These are phyloP conservation scores for Troglohyphantes excavatus DNA, from an alignment of 2,888 invertebrate species.

Conservation along the genomic window DNA sequence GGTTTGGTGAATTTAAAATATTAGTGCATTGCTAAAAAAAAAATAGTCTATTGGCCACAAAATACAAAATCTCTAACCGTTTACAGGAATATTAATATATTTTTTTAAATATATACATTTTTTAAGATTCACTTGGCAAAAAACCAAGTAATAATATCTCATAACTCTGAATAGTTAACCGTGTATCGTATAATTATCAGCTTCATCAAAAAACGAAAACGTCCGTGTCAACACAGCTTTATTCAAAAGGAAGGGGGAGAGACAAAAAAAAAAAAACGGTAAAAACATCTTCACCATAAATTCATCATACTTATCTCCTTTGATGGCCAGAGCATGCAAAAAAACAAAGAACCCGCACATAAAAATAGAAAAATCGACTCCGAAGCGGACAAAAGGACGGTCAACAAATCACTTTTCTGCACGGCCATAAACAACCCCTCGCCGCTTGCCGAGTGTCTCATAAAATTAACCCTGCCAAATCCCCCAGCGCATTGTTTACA, in stretches of 20 bases:
- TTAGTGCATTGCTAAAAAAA: no score
- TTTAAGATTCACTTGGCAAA: no score
- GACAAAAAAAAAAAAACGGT: background rate
- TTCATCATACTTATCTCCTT: constrained; percentile 36
- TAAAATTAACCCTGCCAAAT: constrained; percentile 45
- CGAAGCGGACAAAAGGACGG: constrained; percentile 55
- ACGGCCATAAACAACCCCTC: constrained; percentile 32
- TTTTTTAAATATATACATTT: no score
- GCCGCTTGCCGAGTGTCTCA: constrained; percentile 50
- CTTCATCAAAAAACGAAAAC: background rate
- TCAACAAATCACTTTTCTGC: constrained; percentile 61
- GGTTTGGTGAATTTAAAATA: no score
- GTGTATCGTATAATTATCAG: no score
- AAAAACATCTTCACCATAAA: constrained; percentile 18
- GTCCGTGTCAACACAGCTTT: constrained; percentile 42
- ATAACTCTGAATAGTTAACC: no score
- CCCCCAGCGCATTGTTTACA: constrained; percentile 59
- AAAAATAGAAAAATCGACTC: constrained; percentile 24
- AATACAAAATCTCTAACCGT: no score
- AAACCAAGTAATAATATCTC: no score
- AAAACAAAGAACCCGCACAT: constrained; percentile 12
- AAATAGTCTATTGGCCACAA: no score
- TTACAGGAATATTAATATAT: no score
- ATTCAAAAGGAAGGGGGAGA: no score
- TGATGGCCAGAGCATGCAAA: constrained; percentile 6